Evolutionary conservation across 2,888 invertebrate genomes (phyloP), one percentile per base, ranked within the genome.

Genomic region (Macaria liturata): DNA sequence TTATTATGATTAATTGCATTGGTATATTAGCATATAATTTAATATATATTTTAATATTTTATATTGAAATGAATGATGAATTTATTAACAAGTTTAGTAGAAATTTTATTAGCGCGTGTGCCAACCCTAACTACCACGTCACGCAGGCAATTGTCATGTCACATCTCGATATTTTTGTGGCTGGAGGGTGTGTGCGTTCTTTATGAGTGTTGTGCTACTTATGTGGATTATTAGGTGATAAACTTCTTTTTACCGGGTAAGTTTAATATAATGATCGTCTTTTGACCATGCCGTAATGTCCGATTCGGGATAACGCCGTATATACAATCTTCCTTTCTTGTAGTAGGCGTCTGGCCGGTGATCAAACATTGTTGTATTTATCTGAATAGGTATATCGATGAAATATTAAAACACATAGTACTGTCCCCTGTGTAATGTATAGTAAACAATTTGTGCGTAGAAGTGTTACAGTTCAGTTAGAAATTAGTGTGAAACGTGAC

Each of bases 211-310:
- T 91, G 90, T 92, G 90, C 92, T 91, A 91, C 91, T 81, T 91
- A 92, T 91, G 91, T 91, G 90, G 91, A 91, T 87, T 85, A 84
- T 88, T 86, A 91, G 91, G 91, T 91, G 91, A 92, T 91, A 91
- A 83, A 88, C 80, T 81, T 83, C 80, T 83, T 85, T 85, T 83
- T 79, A 84, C 76, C 76, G 91, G 91, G 91, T 91, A 86, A 86
- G 88, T 49, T 48, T 49, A 20, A 20, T 37, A 9, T 7, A 30
- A 30, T 37, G 45, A 31, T 46, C 9, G 7, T 20, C 40, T 46
- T 37, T 32, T 20, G 6, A n/a, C 32, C 8, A 9, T 9, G 31
- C 9, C 5, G 0, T 32, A 32, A 49, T 47, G 8, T 30, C 9
- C n/a, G 20, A 9, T 43, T 30, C 43, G 34, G 9, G 4, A 9